Percentiles rank a stretch among this genome's conserved stretches.
These are phyloP conservation scores for Miniopterus natalensis DNA, from an alignment of 2,113 vertebrate genomes.

Conservation along the genomic window DNA sequence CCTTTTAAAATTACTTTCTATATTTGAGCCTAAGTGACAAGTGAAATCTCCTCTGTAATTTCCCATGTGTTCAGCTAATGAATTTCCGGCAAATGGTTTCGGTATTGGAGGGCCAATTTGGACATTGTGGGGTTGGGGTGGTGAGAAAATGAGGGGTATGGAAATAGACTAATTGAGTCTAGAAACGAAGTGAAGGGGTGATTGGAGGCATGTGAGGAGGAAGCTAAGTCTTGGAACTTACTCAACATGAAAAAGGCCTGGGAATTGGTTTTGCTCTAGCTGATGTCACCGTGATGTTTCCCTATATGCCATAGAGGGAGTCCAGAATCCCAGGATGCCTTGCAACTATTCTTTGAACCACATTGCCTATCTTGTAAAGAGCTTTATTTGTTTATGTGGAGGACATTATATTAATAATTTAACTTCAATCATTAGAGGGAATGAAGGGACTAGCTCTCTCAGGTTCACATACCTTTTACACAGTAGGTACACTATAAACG, in stretches of 20 bases:
- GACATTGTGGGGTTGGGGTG: constrained; percentile 61
- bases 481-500: not conserved
- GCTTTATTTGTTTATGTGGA: constrained; percentile 43
- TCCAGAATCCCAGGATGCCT: constrained; percentile 1
- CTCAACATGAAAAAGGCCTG: constrained; percentile 48
- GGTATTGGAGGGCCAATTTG: constrained; percentile 75
- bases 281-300: constrained; percentile 56
- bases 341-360: constrained; percentile 15
- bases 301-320: not conserved
- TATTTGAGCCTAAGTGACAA: constrained; percentile 82
- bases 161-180: constrained; percentile 80
- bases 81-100: constrained; percentile 83
- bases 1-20: constrained; percentile 84
- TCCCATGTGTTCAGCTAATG: constrained; percentile 83
- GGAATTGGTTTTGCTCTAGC: constrained; percentile 13
- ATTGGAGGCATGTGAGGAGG: constrained; percentile 62
- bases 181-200: constrained; percentile 69
- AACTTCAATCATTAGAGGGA: constrained; percentile 45
- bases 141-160: constrained; percentile 75
- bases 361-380: constrained; percentile 55
- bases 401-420: constrained; percentile 35
- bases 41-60: constrained; percentile 84
- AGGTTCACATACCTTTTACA: not conserved
- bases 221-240: constrained; percentile 64
- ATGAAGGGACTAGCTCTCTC: constrained; percentile 52